These are phyloP conservation scores for Irena cyanogastra DNA, from an alignment of 2,113 vertebrate species.

Conservation along the genomic window DNA sequence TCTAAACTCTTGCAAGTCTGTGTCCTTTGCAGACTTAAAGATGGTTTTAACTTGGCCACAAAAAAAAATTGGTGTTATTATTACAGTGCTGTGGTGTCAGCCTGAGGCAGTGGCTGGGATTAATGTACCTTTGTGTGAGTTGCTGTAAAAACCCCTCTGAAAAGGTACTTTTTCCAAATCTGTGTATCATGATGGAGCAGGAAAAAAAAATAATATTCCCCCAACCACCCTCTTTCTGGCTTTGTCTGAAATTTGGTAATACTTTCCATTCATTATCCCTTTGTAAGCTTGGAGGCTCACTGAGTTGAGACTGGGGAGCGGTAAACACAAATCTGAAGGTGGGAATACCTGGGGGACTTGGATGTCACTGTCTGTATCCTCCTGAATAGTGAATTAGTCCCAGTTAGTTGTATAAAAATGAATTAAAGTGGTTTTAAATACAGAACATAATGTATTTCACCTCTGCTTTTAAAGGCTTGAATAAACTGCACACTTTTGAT, in stretches of 20 bases:
- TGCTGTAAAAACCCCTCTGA: neutral
- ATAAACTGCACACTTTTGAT: neutral
- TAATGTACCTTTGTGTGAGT: neutral
- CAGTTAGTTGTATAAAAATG: neutral
- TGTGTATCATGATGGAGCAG: neutral
- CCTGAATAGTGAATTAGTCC: neutral
- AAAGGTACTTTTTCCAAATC: neutral
- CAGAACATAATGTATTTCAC: neutral
- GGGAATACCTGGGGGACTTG: neutral
- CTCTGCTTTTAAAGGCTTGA: conserved; percentile 13
- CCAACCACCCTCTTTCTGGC: neutral
- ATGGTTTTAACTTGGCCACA: neutral
- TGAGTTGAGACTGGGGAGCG: neutral
- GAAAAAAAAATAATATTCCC: neutral
- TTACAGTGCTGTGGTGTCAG: neutral
- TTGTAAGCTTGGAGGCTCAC: neutral
- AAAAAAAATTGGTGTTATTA: neutral
- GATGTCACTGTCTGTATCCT: neutral
- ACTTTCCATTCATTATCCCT: neutral
- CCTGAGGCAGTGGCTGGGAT: neutral
- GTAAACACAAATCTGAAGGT: neutral
- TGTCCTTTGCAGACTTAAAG: neutral
- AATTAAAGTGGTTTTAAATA: neutral
- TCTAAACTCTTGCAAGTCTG: neutral
- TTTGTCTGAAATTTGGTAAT: neutral